These are phyloP conservation scores for Bombus superbus DNA, from an alignment of 1,140 invertebrate species.

Conservation along the genomic window DNA sequence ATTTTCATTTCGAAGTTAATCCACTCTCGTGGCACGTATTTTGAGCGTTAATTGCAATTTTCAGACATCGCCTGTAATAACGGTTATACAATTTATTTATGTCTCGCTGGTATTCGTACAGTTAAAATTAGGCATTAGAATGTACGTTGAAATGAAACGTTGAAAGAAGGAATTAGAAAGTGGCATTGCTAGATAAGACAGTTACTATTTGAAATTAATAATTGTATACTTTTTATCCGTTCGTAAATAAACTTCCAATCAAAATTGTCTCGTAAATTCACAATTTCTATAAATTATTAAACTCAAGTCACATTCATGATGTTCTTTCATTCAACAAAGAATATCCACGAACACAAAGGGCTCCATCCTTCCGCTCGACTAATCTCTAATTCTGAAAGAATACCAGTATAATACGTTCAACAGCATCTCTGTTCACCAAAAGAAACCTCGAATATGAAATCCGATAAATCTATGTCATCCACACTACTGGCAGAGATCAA, in stretches of 20 bases:
- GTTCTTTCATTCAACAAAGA: neutral
- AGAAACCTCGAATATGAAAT: constrained; percentile 7
- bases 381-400: constrained; percentile 38
- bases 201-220: too few relatives aligned
- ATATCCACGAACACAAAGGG: neutral
- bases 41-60: constrained; percentile 22
- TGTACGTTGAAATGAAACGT: neutral
- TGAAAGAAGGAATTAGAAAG: neutral
- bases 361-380: constrained; percentile 16
- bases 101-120: neutral
- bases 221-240: neutral
- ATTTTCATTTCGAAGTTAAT: constrained; percentile 49
- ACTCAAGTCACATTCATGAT: neutral
- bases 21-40: constrained; percentile 29
- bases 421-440: neutral
- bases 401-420: constrained; percentile 1
- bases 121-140: too few relatives aligned
- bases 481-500: constrained; percentile 65
- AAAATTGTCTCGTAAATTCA: neutral
- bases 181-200: neutral
- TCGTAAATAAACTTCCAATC: neutral
- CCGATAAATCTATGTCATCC: constrained; percentile 78
- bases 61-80: neutral
- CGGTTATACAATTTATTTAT: constrained; percentile 5
- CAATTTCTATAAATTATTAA: neutral